Percentiles rank a stretch among this genome's conserved stretches.
phyloP scores from a whole-genome alignment of 2,888 invertebrate species.

The Belgica antarctica region DNA sequence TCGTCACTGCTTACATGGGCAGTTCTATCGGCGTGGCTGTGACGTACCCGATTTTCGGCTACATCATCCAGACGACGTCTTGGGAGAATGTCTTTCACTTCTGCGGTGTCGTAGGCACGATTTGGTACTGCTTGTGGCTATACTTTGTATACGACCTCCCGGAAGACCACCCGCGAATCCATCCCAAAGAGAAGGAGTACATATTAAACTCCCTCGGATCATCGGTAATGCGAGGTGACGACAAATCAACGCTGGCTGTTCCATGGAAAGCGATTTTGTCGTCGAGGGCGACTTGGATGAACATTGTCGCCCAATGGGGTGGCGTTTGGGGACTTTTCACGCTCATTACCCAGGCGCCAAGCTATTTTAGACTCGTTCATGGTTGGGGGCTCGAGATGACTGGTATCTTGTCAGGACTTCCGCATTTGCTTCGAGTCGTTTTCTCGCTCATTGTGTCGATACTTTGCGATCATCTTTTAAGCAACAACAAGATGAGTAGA shows the following conservation, averaged over 20 bases:
- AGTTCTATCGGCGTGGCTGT: constrained; percentile 66
- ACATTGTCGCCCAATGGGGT: constrained; percentile 53
- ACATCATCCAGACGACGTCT: constrained; percentile 62
- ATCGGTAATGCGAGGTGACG: constrained; percentile 48
- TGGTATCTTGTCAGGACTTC: constrained; percentile 64
- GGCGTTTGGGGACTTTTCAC: constrained; percentile 60
- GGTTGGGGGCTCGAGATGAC: constrained; percentile 64
- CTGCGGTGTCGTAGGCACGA: constrained; percentile 61
- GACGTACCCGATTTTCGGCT: constrained; percentile 69
- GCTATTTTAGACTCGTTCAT: constrained; percentile 67
- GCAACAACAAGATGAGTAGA: constrained; percentile 59
- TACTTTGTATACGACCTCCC: constrained; percentile 65
- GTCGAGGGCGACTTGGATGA: constrained; percentile 64
- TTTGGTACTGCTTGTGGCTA: constrained; percentile 68
- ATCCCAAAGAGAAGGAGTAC: constrained; percentile 59
- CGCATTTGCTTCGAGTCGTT: constrained; percentile 61
- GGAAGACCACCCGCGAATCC: constrained; percentile 64
- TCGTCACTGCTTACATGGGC: constrained; percentile 64
- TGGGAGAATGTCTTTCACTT: constrained; percentile 73
- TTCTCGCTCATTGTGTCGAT: constrained; percentile 61
- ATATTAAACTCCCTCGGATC: constrained; percentile 60
- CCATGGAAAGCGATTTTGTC: constrained; percentile 64
- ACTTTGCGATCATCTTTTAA: constrained; percentile 61
- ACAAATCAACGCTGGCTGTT: constrained; percentile 55
- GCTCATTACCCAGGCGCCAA: constrained; percentile 69